These are phyloP conservation scores for Vollenhovia emeryi DNA, from an alignment of 1,140 invertebrate species.

Conservation along the genomic window DNA sequence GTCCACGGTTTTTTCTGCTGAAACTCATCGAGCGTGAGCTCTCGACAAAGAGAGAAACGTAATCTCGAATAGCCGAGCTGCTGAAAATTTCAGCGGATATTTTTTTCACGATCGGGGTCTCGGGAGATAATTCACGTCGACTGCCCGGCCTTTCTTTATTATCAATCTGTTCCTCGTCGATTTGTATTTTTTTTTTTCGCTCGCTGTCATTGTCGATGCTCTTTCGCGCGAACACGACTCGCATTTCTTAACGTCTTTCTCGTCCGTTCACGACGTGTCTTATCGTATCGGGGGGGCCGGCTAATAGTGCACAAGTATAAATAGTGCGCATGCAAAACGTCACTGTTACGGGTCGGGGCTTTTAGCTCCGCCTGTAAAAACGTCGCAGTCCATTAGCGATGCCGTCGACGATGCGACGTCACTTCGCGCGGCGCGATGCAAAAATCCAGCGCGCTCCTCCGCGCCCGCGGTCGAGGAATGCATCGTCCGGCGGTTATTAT, in stretches of 20 bases:
- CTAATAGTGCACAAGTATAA: constrained; percentile 63
- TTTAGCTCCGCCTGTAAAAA: constrained; percentile 77
- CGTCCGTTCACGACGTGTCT: neutral
- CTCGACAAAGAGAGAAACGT: neutral
- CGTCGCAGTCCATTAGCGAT: constrained; percentile 75
- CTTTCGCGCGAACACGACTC: neutral
- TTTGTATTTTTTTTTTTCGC: neutral
- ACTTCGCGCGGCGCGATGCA: constrained; percentile 58
- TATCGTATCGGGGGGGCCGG: constrained; percentile 40
- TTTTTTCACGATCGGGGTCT: neutral
- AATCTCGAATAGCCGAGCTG: neutral
- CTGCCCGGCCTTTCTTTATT: neutral
- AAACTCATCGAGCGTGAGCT: neutral
- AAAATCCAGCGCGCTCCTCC: constrained; percentile 58
- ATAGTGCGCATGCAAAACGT: constrained; percentile 71
- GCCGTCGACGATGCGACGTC: constrained; percentile 64
- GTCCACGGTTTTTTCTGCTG: neutral
- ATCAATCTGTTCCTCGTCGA: neutral
- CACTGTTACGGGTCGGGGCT: constrained; percentile 75
- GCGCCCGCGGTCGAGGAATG: neutral
- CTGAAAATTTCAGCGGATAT: neutral
- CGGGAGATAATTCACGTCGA: neutral
- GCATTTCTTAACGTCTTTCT: neutral
- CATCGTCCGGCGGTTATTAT: constrained; percentile 36
- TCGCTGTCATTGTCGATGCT: neutral